Base-by-base conservation (phyloP, 2,888 invertebrate genomes). In the Ornithoptera alexandrae region DNA sequence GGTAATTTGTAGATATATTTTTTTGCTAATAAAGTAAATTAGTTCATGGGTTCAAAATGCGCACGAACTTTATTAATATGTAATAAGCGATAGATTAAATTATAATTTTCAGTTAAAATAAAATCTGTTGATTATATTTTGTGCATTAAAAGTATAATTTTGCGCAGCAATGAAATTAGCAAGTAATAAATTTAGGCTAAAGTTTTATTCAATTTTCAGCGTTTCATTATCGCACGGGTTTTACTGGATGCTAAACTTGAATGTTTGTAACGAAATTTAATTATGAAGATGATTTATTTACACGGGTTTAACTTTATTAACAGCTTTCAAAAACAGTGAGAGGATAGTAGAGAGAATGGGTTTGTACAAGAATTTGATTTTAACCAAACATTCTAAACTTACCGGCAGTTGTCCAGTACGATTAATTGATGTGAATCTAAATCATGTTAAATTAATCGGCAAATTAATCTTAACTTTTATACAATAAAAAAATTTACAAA, bases 211-310 rank as follows among this genome's bases (percentile, higher is more conserved):
- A 67, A 67, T 67, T 67, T 66, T 39, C 50, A 61, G 39, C 56
- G 53, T 61, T 67, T 53, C 67, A 67, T 67, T 62, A 67, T 53
- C 67, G 53, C 67, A 60, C 58, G 30, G 53, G 60, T 15, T 61
- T 50, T 30, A n/a, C 58, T 68, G 62, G 57, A 63, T 59, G 66
- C 58, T 58, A 42, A 59, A 67, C 57, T 63, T 59, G 57, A 57
- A 62, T 63, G 50, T 46, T 63, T 62, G 63, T 57, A 20, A 20
- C 42, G 42, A 59, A 63, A 63, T 68, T 68, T 63, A 68, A 68
- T 68, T 63, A 63, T 59, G 46, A 59, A 68, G 59, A 59, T 63
- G 68, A 68, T 63, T 63, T 63, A 57, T 63, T 68, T 63, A 62
- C 62, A 50, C 63, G 58, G 58, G 59, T 58, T 18, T 39, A 62